Base-by-base conservation (phyloP, 2,888 invertebrate species). In the Cremastinae sp. region DNA sequence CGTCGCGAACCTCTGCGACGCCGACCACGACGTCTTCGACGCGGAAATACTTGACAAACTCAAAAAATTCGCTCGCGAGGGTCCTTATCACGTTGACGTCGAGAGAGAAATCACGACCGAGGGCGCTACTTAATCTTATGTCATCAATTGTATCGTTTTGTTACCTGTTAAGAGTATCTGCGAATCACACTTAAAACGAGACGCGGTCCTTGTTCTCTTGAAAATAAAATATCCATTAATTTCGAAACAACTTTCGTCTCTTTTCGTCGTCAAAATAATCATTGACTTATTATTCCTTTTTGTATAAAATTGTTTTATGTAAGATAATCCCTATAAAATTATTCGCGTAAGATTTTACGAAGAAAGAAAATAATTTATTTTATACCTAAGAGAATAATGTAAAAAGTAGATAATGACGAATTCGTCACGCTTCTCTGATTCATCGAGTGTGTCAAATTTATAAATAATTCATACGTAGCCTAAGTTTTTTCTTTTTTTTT, bases 61-160 rank as follows among this genome's bases (percentile, higher is more conserved):
- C 18, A 92, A 92, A 78, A 91, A 92, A 14, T 96, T 94, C 89
- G 92, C 94, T 8, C 92, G 93, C 49, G 94, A 96, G 86, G 97
- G 97, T 0, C 94, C 96, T 1, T 95, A 94, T 86, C 94, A 92
- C 89, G 91, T 95, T n/a, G 92, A 94, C 81, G 90, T 91, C n/a
- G 90, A 92, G 71, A 91, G 94, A 56, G 94, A 95, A 89, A 93
- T 97, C 56, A 96, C 95, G 2, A 92, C 95, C 84, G 97, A 96
- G 84, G 93, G 94, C 76, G 90, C 89, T 75, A 84, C 47, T 20
- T 76, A 10, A 70, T 61, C 20, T 34, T 41, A 38, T 43, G 36
- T 10, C 8, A 14, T 62, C 12, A 18, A n/a, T 49, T 14, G 9
- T 36, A 10, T 28, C 45, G 5, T 5, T 22, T 36, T 38, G 2